Conservation (phyloP, 1,140 invertebrate species). For the Cydia splendana region DNA sequence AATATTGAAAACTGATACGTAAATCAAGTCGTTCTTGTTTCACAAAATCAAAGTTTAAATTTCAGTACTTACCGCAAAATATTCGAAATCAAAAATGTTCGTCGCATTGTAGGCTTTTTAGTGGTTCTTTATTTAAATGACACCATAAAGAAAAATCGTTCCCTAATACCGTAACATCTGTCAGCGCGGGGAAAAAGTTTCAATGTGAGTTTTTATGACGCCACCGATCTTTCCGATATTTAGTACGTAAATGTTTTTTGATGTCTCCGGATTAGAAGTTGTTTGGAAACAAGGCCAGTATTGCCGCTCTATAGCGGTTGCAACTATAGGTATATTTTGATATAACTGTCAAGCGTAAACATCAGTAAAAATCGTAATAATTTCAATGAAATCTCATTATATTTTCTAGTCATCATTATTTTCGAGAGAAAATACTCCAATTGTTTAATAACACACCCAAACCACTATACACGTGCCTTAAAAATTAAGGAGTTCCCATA, state of each 20-base stretch:
- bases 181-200: conserved; percentile 72
- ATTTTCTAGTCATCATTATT: no score
- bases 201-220: conserved; percentile 68
- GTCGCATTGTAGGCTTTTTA: conserved; percentile 55
- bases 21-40: neutral
- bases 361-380: no score
- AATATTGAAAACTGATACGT: neutral
- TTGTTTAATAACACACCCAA: no score
- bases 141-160: conserved; percentile 73
- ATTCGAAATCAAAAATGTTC: conserved; percentile 41
- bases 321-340: no score
- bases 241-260: conserved; percentile 69
- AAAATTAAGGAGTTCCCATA: no score
- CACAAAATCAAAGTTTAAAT: neutral
- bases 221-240: conserved; percentile 62
- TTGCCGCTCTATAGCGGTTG: no score
- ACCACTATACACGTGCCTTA: no score
- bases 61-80: neutral
- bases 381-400: no score
- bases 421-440: no score
- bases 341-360: no score
- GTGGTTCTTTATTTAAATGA: conserved; percentile 76
- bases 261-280: conserved; percentile 2
- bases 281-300: neutral
- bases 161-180: conserved; percentile 74